Evolutionary conservation across 2,797 vertebrate genomes (phyloP), one percentile per base, ranked within the genome.

Genomic region (Hemibagrus guttatus): DNA sequence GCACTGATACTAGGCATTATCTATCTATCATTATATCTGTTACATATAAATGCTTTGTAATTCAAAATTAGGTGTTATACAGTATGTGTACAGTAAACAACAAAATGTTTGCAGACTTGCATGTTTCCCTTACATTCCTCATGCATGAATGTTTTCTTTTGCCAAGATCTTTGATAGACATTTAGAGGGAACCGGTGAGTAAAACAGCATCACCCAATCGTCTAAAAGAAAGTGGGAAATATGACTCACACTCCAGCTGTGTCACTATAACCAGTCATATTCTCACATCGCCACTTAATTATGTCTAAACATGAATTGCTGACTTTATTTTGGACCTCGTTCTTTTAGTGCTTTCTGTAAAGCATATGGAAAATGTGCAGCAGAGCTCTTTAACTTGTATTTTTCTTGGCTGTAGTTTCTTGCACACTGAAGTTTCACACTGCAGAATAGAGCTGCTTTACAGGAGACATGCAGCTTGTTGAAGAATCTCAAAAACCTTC

Each of bases 221-320:
- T 35, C 21, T 14, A 63, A 80, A 39, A 84, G 31, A 68, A 59
- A 76, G n/a, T 4, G n/a, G 86, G 42, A 87, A 74, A 49, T 63
- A 11, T 87, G 80, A 85, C 46, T 76, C 82, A 89, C 52, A n/a
- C 4, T 1, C 61, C 39, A 56, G 26, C 52, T 56, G 56, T 89
- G 68, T 76, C 28, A 82, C 61, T 87, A 72, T 49, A 71, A 21
- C 68, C 8, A 7, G 58, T 85, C 23, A 42, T 54, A 66, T 14
- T 66, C 68, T 81, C 42, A 71, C n/a, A 63, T 58, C 14, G 26
- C 19, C 31, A 87, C 39, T 71, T 69, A 49, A 82, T 42, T 68
- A 58, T 78, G 86, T 68, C 49, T 17, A 39, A 46, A 66, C 68
- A 52, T 64, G 79, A 75, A 74, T 56, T 64, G 46, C 61, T 63